phyloP scores from a whole-genome alignment of 1,140 invertebrate species.

The Hypothenemus hampei region DNA sequence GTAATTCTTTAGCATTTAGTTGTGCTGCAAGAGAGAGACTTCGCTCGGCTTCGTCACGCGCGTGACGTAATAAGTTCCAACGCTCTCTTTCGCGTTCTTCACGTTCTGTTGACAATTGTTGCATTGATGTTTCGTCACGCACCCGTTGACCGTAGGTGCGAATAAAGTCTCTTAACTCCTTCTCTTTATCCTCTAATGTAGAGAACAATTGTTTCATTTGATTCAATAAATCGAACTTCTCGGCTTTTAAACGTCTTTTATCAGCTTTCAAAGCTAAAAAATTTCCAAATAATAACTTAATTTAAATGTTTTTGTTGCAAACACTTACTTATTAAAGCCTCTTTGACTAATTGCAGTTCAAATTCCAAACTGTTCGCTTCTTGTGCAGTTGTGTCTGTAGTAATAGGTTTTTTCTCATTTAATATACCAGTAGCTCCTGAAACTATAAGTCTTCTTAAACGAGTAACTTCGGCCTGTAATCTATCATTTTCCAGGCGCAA shows the following conservation, averaged over 20 bases:
- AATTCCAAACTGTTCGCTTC: slow-evolving; percentile 50
- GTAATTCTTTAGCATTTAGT: slow-evolving; percentile 77
- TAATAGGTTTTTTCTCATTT: slow-evolving; percentile 36
- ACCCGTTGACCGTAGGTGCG: slow-evolving; percentile 87
- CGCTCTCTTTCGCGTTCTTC: slow-evolving; percentile 83
- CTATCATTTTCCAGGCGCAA: slow-evolving; percentile 60
- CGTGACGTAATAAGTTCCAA: slow-evolving; percentile 80
- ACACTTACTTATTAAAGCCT: slow-evolving; percentile 46
- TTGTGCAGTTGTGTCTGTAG: slow-evolving; percentile 22
- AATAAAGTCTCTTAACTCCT: slow-evolving; percentile 89
- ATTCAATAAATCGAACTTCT: slow-evolving; percentile 89
- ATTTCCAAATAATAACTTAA: neutral
- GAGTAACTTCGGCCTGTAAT: slow-evolving; percentile 60
- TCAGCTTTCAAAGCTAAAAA: slow-evolving; percentile 75
- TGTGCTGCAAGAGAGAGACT: slow-evolving; percentile 80
- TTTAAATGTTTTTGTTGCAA: neutral
- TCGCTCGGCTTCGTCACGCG: slow-evolving; percentile 82
- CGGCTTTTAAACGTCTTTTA: slow-evolving; percentile 83
- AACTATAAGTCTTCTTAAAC: slow-evolving; percentile 53
- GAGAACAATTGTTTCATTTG: slow-evolving; percentile 94
- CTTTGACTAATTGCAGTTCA: slow-evolving; percentile 56
- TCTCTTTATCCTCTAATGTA: slow-evolving; percentile 90
- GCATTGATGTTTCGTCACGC: slow-evolving; percentile 67
- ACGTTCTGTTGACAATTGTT: slow-evolving; percentile 67
- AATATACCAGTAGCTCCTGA: slow-evolving; percentile 39